phyloP scores from a whole-genome alignment of 2,113 vertebrate species.

The Zosterops lateralis region DNA sequence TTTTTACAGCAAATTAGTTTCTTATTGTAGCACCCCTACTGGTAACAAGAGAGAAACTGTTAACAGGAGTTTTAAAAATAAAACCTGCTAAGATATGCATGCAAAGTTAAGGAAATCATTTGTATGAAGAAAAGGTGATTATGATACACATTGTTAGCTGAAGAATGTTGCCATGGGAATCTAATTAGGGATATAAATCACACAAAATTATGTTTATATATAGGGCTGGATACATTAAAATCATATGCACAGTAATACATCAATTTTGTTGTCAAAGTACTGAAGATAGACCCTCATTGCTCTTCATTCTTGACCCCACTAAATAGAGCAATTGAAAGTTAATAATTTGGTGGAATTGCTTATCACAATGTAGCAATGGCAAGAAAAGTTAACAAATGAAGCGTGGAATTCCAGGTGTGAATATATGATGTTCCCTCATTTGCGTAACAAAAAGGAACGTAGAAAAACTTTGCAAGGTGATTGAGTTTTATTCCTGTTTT shows the following conservation, averaged over 20 bases:
- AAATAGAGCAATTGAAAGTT: background rate
- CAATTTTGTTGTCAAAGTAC: background rate
- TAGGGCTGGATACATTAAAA: constrained; percentile 58
- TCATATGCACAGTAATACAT: constrained; percentile 40
- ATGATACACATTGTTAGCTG: constrained; percentile 81
- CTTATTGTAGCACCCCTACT: constrained; percentile 86
- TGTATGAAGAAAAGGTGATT: constrained; percentile 82
- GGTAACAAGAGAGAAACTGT: constrained; percentile 78
- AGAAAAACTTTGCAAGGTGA: background rate
- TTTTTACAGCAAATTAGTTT: constrained; percentile 94
- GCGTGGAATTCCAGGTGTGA: constrained; percentile 3
- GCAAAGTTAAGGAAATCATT: constrained; percentile 80
- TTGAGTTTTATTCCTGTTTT: background rate
- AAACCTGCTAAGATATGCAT: constrained; percentile 83
- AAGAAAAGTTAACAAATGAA: background rate
- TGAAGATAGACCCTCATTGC: background rate
- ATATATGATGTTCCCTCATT: background rate
- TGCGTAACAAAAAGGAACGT: background rate
- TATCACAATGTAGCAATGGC: background rate
- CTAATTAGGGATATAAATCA: constrained; percentile 83
- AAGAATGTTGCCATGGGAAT: constrained; percentile 81
- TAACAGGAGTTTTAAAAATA: constrained; percentile 78
- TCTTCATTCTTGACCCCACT: background rate
- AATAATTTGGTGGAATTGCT: background rate
- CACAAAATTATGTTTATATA: constrained; percentile 73